phyloP scores from a whole-genome alignment of 2,888 invertebrate species.

The Sturmia bella region DNA sequence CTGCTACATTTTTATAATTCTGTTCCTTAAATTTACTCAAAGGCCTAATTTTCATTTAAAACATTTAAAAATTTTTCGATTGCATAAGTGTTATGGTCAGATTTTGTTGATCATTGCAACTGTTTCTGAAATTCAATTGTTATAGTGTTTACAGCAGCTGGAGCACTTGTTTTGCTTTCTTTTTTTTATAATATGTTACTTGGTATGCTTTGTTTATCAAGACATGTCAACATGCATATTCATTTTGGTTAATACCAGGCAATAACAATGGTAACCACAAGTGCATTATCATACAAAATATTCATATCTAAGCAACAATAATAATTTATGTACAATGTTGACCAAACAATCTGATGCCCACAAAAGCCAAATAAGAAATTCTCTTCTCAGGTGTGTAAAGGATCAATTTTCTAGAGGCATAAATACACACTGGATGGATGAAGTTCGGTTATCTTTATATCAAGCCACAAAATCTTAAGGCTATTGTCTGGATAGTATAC shows the following conservation, averaged over 20 bases:
- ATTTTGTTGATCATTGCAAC: neutral
- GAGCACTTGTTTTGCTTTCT: no score
- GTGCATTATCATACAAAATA: conserved; percentile 51
- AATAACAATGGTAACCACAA: conserved; percentile 58
- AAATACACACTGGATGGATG: neutral
- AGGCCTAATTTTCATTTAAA: no score
- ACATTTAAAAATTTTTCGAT: no score
- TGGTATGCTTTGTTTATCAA: conserved; percentile 37
- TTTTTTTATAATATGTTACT: neutral
- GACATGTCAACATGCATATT: conserved; percentile 52
- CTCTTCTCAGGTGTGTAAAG: conserved; percentile 43
- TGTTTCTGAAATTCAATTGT: neutral
- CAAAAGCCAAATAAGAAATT: conserved; percentile 61
- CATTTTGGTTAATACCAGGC: conserved; percentile 53
- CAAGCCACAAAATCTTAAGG: no score
- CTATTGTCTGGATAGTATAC: no score
- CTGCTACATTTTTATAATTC: no score
- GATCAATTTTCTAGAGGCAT: neutral
- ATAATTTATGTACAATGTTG: conserved; percentile 47
- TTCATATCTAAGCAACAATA: conserved; percentile 48
- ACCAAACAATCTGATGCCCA: conserved; percentile 62
- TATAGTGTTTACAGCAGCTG: conserved; percentile 1
- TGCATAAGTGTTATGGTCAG: conserved; percentile 7
- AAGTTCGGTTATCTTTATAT: no score
- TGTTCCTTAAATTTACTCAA: no score